Evolutionary conservation across 2,113 vertebrate genomes (phyloP).

Genomic region (Acinonyx jubatus): DNA sequence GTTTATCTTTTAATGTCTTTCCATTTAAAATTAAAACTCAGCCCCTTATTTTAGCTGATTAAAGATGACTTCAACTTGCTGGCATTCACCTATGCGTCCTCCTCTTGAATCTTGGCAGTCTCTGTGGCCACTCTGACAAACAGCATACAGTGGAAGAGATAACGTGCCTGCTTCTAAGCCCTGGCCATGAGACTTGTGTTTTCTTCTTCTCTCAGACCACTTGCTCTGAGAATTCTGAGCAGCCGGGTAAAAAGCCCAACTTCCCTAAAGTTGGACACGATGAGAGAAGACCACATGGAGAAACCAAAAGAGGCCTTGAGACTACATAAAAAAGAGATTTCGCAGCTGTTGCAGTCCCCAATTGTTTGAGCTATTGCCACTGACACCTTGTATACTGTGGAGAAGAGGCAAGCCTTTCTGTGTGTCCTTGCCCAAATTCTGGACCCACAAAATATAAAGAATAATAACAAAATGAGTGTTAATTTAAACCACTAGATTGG

Average conservation of each 20-base stretch:
- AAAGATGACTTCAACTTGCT: background rate
- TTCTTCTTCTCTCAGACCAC: background rate
- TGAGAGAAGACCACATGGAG: background rate
- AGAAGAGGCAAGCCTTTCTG: background rate
- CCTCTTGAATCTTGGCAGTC: background rate
- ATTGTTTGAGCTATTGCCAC: background rate
- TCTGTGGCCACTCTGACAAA: background rate
- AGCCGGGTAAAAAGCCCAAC: background rate
- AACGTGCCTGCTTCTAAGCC: background rate
- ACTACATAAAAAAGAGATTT: background rate
- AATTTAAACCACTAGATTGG: background rate
- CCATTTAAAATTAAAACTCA: background rate
- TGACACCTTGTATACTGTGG: background rate
- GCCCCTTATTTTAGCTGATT: background rate
- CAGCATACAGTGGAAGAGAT: background rate
- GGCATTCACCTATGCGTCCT: background rate
- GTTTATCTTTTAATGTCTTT: background rate
- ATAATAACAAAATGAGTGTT: background rate
- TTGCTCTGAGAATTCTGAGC: background rate
- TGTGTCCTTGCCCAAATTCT: background rate
- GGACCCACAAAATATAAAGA: background rate
- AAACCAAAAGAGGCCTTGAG: background rate
- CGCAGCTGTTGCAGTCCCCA: background rate
- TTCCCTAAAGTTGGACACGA: background rate
- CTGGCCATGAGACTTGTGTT: background rate